Evolutionary conservation across 2,113 vertebrate species (phyloP), one percentile per base, ranked within the genome.

Genomic region (Neodontobutis hainanensis): DNA sequence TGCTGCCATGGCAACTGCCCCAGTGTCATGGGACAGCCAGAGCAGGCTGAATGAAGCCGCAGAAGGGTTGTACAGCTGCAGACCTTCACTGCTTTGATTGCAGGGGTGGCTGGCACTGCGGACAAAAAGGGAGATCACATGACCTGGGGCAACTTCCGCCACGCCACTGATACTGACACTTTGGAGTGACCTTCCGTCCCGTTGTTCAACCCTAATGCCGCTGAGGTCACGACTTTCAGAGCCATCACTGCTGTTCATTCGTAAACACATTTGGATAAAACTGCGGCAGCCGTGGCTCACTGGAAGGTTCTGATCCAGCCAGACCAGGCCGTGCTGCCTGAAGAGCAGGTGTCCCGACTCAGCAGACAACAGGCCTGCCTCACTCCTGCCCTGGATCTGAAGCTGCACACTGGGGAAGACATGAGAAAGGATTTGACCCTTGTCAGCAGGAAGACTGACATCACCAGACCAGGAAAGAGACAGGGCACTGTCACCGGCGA

Each of bases 1-100:
- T 0, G 94, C 93, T 4, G 87, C 93, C 92, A 94, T 93, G 52
- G 93, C 93, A 32, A 96, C 94, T 0, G 93, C 93, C 9, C 95
- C 94, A 0, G 94, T 95, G 82, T 95, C 95, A 0, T 95, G 94
- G 35, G 94, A 96, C 62, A 96, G 85, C 95, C 94, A 96, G 75
- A 96, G 86, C 61, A 95, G 88, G 78, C 92, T 95, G 61, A 97
- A 86, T 0, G 93, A 69, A 8, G 90, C 70, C 0, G 83, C 88
- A 2, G 82, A 74, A 34, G 93, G 67, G 8, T 91, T 86, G 44
- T 94, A 92, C 74, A 94, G 82, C 51, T 88, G 88, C 48, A 95
- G 78, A 50, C 92, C 91, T 75, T 94, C 89, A 15, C 60, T 81
- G 69, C 91, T 94, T 69, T 92, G 91, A 76, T 94, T 96, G 70